Evolutionary conservation across 2,888 invertebrate species (phyloP).

Genomic region (Tachina lurida): DNA sequence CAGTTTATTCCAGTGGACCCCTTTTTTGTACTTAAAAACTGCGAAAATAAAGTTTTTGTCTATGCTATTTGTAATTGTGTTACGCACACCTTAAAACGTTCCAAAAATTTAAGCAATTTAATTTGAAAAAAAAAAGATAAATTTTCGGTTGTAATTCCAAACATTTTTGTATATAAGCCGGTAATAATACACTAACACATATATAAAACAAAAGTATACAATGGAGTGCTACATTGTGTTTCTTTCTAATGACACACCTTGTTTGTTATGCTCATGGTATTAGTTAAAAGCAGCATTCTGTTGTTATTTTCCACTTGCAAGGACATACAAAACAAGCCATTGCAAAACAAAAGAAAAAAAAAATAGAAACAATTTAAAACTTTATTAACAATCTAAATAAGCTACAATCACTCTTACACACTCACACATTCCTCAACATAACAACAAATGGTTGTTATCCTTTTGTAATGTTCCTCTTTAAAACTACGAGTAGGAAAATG

Average conservation of each 20-base stretch:
- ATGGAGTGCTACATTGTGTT: background rate
- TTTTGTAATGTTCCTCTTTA: conserved; percentile 37
- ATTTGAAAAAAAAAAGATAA: background rate
- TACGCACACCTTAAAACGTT: conserved; percentile 40
- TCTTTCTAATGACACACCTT: conserved; percentile 64
- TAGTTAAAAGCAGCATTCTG: conserved; percentile 64
- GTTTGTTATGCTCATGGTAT: conserved; percentile 47
- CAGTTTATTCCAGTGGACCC: too few species aligned
- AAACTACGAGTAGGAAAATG: background rate
- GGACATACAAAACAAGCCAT: conserved; percentile 53
- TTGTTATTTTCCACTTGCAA: conserved; percentile 67
- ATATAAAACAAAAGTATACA: background rate
- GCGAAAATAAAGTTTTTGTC: background rate
- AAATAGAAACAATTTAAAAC: conserved; percentile 55
- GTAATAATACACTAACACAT: background rate
- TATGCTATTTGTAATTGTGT: background rate
- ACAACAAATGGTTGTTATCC: conserved; percentile 49
- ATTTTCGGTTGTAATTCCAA: background rate
- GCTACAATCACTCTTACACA: conserved; percentile 28
- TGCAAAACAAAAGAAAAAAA: too few species aligned
- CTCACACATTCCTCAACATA: conserved; percentile 5
- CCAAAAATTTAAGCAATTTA: conserved; percentile 2
- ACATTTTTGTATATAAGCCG: background rate
- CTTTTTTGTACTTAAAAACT: background rate
- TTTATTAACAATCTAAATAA: conserved; percentile 70